phyloP scores from a whole-genome alignment of 2,113 vertebrate species.

The Platysternon megacephalum region DNA sequence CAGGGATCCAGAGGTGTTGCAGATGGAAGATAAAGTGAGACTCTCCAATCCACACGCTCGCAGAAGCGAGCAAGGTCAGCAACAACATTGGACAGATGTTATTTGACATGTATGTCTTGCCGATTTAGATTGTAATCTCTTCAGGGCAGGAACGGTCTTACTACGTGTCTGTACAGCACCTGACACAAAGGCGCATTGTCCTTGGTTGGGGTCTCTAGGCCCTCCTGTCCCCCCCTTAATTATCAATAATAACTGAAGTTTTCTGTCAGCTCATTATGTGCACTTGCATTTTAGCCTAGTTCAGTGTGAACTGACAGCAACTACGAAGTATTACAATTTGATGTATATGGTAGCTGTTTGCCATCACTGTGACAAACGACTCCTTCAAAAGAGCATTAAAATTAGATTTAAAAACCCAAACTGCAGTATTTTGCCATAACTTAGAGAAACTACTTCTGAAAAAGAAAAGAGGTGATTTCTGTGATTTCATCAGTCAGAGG shows the following conservation, averaged over 20 bases:
- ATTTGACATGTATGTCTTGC: not conserved
- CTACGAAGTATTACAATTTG: not conserved
- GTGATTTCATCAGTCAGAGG: not conserved
- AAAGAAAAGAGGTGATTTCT: not conserved
- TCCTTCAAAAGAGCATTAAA: not conserved
- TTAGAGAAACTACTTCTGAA: not conserved
- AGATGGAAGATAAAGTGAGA: not conserved
- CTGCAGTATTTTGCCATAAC: not conserved
- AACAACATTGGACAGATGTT: not conserved
- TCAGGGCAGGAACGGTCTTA: not conserved
- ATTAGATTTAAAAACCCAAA: not conserved
- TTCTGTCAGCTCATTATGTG: not conserved
- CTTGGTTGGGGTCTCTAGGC: not conserved
- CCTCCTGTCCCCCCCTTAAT: not conserved
- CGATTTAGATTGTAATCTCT: fast-evolving
- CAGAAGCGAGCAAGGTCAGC: not conserved
- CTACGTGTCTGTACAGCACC: not conserved
- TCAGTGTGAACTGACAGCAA: not conserved
- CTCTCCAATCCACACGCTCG: not conserved
- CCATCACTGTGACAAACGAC: not conserved
- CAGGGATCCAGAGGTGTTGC: not conserved
- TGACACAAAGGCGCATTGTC: not conserved
- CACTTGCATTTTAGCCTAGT: not conserved
- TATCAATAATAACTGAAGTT: not conserved
- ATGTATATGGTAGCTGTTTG: not conserved